Evolutionary conservation across 2,113 vertebrate genomes (phyloP).

Genomic region (Meriones unguiculatus): DNA sequence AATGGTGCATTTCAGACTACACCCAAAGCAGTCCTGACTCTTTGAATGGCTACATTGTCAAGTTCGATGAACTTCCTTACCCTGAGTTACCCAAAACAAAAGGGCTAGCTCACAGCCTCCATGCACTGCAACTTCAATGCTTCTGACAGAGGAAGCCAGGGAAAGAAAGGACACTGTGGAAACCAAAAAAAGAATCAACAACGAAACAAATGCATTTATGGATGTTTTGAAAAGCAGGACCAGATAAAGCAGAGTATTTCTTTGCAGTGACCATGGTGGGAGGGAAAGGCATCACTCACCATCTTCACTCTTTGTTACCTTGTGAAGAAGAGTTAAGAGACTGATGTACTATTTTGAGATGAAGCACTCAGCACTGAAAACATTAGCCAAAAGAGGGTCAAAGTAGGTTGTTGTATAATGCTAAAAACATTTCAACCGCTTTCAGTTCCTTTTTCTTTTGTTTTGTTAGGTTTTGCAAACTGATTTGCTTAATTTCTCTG

Average conservation of each 20-base stretch:
- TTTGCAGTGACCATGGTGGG: neutral
- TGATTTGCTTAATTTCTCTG: slow-evolving; percentile 6
- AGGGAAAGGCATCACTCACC: neutral
- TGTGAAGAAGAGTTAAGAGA: neutral
- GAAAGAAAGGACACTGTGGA: neutral
- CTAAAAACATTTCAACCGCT: neutral
- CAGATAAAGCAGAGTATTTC: neutral
- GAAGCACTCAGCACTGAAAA: neutral
- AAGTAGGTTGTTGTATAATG: neutral
- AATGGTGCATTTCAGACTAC: neutral
- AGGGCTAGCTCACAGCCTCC: neutral
- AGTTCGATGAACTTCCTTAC: neutral
- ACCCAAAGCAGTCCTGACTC: neutral
- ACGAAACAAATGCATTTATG: neutral
- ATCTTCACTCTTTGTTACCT: neutral
- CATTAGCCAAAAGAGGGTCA: neutral
- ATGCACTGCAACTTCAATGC: neutral
- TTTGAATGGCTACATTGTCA: neutral
- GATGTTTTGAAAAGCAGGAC: slow-evolving; percentile 20
- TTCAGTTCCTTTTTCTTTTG: neutral
- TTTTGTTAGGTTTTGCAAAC: slow-evolving; percentile 42
- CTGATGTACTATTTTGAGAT: neutral
- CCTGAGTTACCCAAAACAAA: slow-evolving; percentile 11
- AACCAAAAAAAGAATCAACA: neutral
- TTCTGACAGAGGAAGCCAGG: slow-evolving; percentile 46